Percentiles rank a stretch among this genome's conserved stretches.
phyloP scores from a whole-genome alignment of 37 sponge, comb jelly and placozoan genomes.

The Sycon ciliatum region DNA sequence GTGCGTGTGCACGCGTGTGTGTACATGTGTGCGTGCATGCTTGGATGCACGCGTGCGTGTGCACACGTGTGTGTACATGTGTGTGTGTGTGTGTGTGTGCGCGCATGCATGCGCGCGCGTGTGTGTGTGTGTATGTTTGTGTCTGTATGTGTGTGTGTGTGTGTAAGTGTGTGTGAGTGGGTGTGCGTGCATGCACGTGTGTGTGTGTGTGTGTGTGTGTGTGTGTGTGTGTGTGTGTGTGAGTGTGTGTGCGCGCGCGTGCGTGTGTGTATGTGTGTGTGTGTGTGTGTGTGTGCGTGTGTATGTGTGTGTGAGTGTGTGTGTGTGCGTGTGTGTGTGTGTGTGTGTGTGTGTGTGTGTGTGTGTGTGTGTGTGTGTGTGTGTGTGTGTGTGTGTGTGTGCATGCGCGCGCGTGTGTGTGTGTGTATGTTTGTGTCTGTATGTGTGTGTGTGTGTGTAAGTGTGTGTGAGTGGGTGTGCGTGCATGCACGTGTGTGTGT shows the following conservation, averaged over 20 bases:
- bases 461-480: background rate
- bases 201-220: conserved; percentile 5
- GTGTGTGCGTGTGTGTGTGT: conserved; percentile 1
- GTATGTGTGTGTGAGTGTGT: background rate
- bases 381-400: conserved; percentile 5
- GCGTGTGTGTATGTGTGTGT: background rate
- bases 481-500: background rate
- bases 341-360: conserved; percentile 5
- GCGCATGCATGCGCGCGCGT: background rate
- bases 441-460: background rate
- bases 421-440: background rate
- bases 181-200: background rate
- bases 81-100: conserved; percentile 1
- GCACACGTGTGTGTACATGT: background rate
- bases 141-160: background rate
- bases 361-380: conserved; percentile 5
- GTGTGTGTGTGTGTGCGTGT: conserved; percentile 1
- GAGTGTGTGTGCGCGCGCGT: background rate
- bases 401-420: background rate
- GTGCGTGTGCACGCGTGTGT: background rate
- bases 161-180: background rate
- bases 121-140: background rate
- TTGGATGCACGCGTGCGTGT: background rate
- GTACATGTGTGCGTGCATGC: background rate
- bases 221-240: conserved; percentile 5